Conservation (phyloP, 2,888 invertebrate species). For the Buathra laborator region DNA sequence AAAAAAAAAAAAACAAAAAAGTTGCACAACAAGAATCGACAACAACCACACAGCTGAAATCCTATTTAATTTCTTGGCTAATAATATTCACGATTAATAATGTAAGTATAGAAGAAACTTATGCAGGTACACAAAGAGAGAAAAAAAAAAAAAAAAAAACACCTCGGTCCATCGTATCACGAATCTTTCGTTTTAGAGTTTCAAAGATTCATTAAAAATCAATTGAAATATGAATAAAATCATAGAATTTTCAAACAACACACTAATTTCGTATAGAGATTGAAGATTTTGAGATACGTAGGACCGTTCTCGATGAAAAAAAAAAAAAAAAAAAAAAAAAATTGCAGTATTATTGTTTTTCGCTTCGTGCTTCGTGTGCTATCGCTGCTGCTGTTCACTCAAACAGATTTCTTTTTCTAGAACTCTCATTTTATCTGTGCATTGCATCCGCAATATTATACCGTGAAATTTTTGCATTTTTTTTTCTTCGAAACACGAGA, state of each 20-base stretch:
- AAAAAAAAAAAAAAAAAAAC: conserved; percentile 1
- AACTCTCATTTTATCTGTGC: conserved; percentile 16
- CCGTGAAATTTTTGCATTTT: not conserved
- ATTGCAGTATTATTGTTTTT: conserved; percentile 33
- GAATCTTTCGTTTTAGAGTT: not conserved
- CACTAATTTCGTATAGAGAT: too few relatives aligned
- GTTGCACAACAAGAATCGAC: conserved; percentile 38
- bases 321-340: not conserved
- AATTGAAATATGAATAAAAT: too few relatives aligned
- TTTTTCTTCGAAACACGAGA: not conserved
- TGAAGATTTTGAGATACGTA: conserved; percentile 37
- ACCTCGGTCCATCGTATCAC: conserved; percentile 33
- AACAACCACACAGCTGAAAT: conserved; percentile 41
- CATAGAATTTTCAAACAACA: too few relatives aligned
- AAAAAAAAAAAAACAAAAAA: conserved; percentile 18
- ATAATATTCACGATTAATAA: conserved; percentile 50
- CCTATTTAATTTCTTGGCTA: conserved; percentile 55
- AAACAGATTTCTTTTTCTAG: not conserved
- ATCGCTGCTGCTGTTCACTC: conserved; percentile 58
- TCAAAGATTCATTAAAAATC: conserved; percentile 11
- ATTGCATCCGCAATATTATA: conserved; percentile 21
- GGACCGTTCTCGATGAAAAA: conserved; percentile 29
- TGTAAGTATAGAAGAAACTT: conserved; percentile 59
- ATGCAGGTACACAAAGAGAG: conserved; percentile 3
- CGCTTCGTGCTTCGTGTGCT: conserved; percentile 62